Evolutionary conservation across 2,113 vertebrate genomes (phyloP), one percentile per base, ranked within the genome.

Genomic region (Lophius piscatorius): DNA sequence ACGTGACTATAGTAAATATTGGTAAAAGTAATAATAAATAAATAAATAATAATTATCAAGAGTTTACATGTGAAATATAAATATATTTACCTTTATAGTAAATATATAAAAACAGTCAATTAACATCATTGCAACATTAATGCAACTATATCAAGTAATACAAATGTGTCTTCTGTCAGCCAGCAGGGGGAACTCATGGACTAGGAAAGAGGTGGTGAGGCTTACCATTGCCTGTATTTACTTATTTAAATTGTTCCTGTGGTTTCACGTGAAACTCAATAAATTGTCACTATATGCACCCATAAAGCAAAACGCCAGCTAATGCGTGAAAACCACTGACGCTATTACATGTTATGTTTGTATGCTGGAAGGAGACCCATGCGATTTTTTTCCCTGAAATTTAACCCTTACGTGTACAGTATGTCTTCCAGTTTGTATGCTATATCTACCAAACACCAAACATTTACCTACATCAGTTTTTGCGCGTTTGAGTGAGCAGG

Each of bases 401-500:
- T 84, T 84, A 87, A 86, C 83, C 87, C 87, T 35, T 87, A 46
- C 72, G 14, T 78, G 83, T 57, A 61, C 81, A 73, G 48, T 47
- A 28, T 46, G 74, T 65, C 63, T 46, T 49, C 39, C 26, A 26
- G 33, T 73, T 61, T 70, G 52, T 33, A 57, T 21, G 41, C 45
- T 49, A 31, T 59, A 40, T 38, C 26, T 41, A 42, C 20, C 20
- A 60, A 45, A 70, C 18, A n/a, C n/a, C n/a, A 60, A 42, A 70
- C 42, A 61, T 13, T 41, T n/a, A 58, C 12, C 39, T 52, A 28
- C 20, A 26, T 22, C 21, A 7, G 35, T 46, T 46, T 21, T 5
- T 8, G 14, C 4, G 3, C 2, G 39, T 7, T 20, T 24, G 42
- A 29, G 23, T 34, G 34, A 10, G 22, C 20, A n/a, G 39, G 48